Base-by-base conservation (phyloP, 2,888 invertebrate species). In the Ophonus ardosiacus region DNA sequence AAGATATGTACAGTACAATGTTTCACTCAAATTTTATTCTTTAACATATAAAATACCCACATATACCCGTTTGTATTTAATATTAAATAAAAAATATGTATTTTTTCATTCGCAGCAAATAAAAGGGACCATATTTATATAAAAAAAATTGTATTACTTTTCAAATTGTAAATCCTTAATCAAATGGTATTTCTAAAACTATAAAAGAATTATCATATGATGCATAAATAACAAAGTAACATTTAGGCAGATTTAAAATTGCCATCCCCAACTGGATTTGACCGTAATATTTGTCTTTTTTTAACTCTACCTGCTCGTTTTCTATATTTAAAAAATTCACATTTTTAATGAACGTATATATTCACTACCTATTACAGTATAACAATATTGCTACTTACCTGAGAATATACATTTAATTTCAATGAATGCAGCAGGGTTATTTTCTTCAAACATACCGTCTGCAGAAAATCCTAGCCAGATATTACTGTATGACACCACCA, bases 361-460 rank as follows among this genome's bases (percentile, higher is more conserved):
- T 6, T 63, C 0, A 7, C 1, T 18, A 10, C 6, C 7, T 6
- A 17, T 0, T 31, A 31, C 10, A 63, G 8, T 0, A 63, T 7
- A 17, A 10, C 31, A 15, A 31, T 38, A 68, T 38, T 21, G 2
- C 18, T 21, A 21, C 10, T 68, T 68, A 38, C 68, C 68, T 31
- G 31, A 10, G 13, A 68, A 68, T 68, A 38, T 1, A 38, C 68
- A 68, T 38, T 68, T 68, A 68, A 68, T 68, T 68, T 68, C 68
- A 3, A 68, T 31, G 1, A 68, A 38, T 0, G 31, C 68, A 13
- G 15, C 24, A 8, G 68, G 31, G 1, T 15, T 0, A n/a, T 38
- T 15, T 10, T 68, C 68, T 31, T 31, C 68, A 38, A 68, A 13
- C n/a, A 68, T n/a, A n/a, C 68, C 38, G n/a, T 68, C 68, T 38